Evolutionary conservation across 2,888 invertebrate genomes (phyloP), one percentile per base, ranked within the genome.

Genomic region (Sepioteuthis lessoniana): DNA sequence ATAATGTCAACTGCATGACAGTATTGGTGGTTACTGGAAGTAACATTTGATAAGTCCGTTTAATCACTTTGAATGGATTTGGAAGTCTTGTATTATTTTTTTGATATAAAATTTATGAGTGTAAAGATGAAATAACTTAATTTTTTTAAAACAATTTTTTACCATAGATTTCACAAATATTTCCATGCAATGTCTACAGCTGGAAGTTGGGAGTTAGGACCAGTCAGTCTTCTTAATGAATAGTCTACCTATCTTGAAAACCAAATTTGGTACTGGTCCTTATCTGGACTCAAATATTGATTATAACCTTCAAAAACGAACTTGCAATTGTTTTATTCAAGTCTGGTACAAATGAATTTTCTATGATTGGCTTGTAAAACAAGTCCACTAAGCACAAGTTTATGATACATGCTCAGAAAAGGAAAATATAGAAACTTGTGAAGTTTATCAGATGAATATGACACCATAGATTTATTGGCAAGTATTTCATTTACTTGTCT

Each of bases 401-500:
- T 13, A 76, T 76, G 76, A 76, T 76, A 76, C 13, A 76, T 76
- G 19, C n/a, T 35, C 76, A 76, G 35, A 76, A n/a, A n/a, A 76
- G 35, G 19, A 76, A n/a, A 76, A 76, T 3, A 76, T n/a, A 76
- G n/a, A 76, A 35, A 76, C 76, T 76, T 76, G 76, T 35, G 19
- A 35, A 76, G 76, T 13, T n/a, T 76, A 76, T 76, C 76, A 76
- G n/a, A 76, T 76, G 10, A 76, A 76, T 8, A 76, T 76, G 76
- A n/a, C 31, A 76, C 31, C 19, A n/a, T 76, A 76, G n/a, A 35
- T 76, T 76, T 16, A 76, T 76, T 76, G 76, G 76, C 76, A 76
- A 76, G 76, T 76, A 76, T 35, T 76, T 76, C n/a, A 76, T 76
- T 76, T 76, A 76, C 76, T 76, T 55, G 76, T 76, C 35, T 76